Conservation (phyloP, 2,888 invertebrate species). For the Himalopsyche japonica region DNA sequence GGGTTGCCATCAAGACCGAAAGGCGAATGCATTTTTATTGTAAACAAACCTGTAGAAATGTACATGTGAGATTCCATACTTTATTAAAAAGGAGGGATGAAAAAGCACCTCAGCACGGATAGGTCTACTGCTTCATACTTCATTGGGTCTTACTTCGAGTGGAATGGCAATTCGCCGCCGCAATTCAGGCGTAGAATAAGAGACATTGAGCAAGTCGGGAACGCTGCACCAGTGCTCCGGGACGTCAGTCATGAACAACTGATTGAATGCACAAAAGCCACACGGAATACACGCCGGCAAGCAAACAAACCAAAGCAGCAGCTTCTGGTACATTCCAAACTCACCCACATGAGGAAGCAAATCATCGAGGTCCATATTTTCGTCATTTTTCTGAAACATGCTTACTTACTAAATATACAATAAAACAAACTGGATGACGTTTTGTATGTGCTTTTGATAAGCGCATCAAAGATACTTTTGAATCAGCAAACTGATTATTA, state of each 20-base stretch:
- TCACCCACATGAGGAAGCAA: conserved; percentile 84
- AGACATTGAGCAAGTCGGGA: conserved; percentile 62
- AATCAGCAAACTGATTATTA: no score
- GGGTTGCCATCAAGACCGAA: no score
- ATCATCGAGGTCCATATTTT: conserved; percentile 77
- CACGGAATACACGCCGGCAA: conserved; percentile 88
- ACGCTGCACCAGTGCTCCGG: conserved; percentile 86
- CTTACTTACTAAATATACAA: not conserved
- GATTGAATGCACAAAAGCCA: conserved; percentile 91
- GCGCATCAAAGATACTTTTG: no score
- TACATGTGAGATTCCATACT: not conserved
- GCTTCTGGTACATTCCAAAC: conserved; percentile 86
- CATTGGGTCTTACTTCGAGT: conserved; percentile 50
- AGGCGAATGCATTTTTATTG: not conserved
- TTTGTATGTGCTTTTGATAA: no score
- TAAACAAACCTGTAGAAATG: not conserved
- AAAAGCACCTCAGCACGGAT: not conserved
- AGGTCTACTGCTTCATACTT: not conserved
- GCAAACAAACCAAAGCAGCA: conserved; percentile 83
- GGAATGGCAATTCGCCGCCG: conserved; percentile 71
- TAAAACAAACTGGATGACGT: no score
- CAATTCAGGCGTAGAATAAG: conserved; percentile 60
- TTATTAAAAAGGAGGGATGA: not conserved
- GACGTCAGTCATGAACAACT: conserved; percentile 87
- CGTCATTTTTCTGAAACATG: not conserved